These are phyloP conservation scores for Reinhardtius hippoglossoides DNA, from an alignment of 2,113 vertebrate genomes.

Conservation along the genomic window DNA sequence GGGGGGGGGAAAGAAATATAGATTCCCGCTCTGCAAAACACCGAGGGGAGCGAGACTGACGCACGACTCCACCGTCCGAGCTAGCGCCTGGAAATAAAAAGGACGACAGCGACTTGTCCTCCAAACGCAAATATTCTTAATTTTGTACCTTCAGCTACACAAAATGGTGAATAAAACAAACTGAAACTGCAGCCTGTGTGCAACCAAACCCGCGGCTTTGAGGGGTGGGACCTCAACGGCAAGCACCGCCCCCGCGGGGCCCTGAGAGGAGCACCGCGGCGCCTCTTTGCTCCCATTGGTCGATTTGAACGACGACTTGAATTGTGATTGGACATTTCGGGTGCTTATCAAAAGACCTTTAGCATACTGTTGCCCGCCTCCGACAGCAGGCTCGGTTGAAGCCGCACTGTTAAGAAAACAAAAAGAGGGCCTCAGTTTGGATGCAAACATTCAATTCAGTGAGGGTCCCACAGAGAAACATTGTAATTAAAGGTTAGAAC, in stretches of 20 bases:
- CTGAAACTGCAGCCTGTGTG: slow-evolving; percentile 86
- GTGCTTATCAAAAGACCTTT: slow-evolving; percentile 58
- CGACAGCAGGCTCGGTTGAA: slow-evolving; percentile 76
- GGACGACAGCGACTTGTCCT: slow-evolving; percentile 55
- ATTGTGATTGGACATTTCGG: slow-evolving; percentile 27
- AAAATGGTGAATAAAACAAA: slow-evolving; percentile 91
- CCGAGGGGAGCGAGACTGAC: slow-evolving; percentile 64
- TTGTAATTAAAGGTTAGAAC: slow-evolving; percentile 30
- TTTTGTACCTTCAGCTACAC: slow-evolving; percentile 83
- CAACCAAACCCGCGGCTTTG: slow-evolving; percentile 80
- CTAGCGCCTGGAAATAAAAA: slow-evolving; percentile 72
- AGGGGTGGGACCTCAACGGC: slow-evolving; percentile 51
- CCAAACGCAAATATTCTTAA: slow-evolving; percentile 76
- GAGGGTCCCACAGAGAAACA: slow-evolving; percentile 53
- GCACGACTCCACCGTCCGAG: slow-evolving; percentile 73
- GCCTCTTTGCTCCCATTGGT: slow-evolving; percentile 55
- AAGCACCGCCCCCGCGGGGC: slow-evolving; percentile 59
- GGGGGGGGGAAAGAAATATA: slow-evolving; percentile 64
- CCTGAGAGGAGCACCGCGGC: slow-evolving; percentile 54
- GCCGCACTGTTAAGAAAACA: slow-evolving; percentile 80
- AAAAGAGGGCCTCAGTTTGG: slow-evolving; percentile 81
- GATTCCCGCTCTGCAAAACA: slow-evolving; percentile 77
- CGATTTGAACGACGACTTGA: slow-evolving; percentile 63
- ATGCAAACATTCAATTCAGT: slow-evolving; percentile 64
- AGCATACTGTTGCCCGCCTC: slow-evolving; percentile 67